A percentile compares a stretch with the other conserved stretches of the same genome.
These are phyloP conservation scores for Neosalanx taihuensis DNA, from an alignment of 2,797 vertebrate species.

Conservation along the genomic window DNA sequence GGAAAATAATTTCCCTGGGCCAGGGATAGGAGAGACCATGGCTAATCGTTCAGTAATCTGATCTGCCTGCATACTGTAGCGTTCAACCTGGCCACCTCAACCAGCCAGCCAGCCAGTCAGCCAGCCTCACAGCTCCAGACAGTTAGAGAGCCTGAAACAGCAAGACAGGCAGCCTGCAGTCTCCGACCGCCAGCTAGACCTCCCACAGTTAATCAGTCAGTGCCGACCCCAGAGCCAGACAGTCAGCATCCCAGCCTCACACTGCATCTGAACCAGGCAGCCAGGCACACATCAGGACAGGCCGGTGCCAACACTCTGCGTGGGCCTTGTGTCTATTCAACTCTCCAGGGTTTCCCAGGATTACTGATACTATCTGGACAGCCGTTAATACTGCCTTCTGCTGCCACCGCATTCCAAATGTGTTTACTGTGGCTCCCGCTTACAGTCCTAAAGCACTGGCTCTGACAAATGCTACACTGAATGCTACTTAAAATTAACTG, in stretches of 20 bases:
- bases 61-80: slow-evolving; percentile 70
- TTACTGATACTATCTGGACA: slow-evolving; percentile 71
- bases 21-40: slow-evolving; percentile 67
- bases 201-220: too few species aligned
- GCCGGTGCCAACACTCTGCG: slow-evolving; percentile 65
- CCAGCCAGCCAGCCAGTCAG: slow-evolving; percentile 53
- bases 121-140: slow-evolving; percentile 50
- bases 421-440: slow-evolving; percentile 57
- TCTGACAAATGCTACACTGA: neutral
- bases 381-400: slow-evolving; percentile 64
- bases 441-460: slow-evolving; percentile 41
- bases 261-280: slow-evolving; percentile 45
- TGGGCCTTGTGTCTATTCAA: slow-evolving; percentile 51
- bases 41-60: slow-evolving; percentile 78
- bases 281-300: slow-evolving; percentile 68
- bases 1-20: slow-evolving; percentile 75
- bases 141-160: too few species aligned
- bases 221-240: too few species aligned
- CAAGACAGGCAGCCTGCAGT: too few species aligned
- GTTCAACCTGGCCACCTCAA: slow-evolving; percentile 56
- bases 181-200: too few species aligned
- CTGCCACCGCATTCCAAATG: slow-evolving; percentile 53
- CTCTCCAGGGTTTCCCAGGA: slow-evolving; percentile 70
- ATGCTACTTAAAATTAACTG: neutral
- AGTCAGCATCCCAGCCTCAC: slow-evolving; percentile 51